These are phyloP conservation scores for Tetramorium alpestre DNA, from an alignment of 1,140 invertebrate genomes.

Conservation along the genomic window DNA sequence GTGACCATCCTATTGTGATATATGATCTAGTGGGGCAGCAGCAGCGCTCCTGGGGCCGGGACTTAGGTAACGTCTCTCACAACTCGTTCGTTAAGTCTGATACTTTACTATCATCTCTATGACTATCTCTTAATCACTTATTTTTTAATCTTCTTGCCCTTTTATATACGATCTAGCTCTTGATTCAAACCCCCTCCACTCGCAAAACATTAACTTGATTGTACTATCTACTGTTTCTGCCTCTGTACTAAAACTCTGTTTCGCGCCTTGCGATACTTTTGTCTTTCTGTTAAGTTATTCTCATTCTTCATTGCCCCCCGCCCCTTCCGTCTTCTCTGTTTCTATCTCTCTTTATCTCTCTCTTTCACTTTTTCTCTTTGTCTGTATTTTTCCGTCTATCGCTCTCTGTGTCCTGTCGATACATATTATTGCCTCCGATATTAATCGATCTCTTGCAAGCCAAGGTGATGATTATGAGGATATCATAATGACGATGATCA, in stretches of 20 bases:
- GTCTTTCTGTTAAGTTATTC: constrained; percentile 27
- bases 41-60: constrained; percentile 86
- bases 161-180: constrained; percentile 54
- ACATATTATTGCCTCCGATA: constrained; percentile 67
- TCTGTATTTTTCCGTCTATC: constrained; percentile 45
- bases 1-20: constrained; percentile 85
- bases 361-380: neutral
- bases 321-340: constrained; percentile 6
- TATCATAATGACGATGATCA: constrained; percentile 74
- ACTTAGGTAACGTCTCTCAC: constrained; percentile 85
- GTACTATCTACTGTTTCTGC: constrained; percentile 28
- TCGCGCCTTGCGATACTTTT: constrained; percentile 36
- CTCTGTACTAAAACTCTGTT: constrained; percentile 36
- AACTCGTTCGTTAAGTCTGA: constrained; percentile 84
- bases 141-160: constrained; percentile 61
- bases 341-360: constrained; percentile 24
- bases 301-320: constrained; percentile 43
- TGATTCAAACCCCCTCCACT: constrained; percentile 21
- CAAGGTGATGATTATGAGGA: constrained; percentile 52
- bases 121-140: constrained; percentile 60
- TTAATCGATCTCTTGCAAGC: constrained; percentile 65
- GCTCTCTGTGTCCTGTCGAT: constrained; percentile 67
- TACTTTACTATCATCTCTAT: constrained; percentile 79
- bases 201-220: constrained; percentile 37
- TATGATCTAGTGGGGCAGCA: constrained; percentile 86